phyloP scores from a whole-genome alignment of 2,113 vertebrate species.

The Labeo catla region DNA sequence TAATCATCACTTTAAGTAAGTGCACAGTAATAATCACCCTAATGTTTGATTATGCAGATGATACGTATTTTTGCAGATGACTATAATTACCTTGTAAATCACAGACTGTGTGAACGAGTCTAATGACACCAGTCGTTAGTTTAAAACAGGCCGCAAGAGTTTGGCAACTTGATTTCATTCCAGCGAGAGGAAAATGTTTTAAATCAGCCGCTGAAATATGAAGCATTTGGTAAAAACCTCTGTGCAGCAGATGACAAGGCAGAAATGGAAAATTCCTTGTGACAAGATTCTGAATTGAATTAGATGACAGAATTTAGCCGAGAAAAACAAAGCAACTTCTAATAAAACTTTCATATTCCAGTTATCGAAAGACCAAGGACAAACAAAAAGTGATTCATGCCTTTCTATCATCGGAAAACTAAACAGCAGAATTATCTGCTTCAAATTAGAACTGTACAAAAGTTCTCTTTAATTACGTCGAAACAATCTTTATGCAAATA shows the following conservation, averaged over 20 bases:
- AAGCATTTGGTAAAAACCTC: neutral
- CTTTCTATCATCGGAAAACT: slow-evolving; percentile 50
- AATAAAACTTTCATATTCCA: neutral
- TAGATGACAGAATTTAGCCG: neutral
- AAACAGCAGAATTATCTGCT: slow-evolving; percentile 60
- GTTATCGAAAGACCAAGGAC: neutral
- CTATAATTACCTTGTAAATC: slow-evolving; percentile 9
- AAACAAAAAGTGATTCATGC: slow-evolving; percentile 64
- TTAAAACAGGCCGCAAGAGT: neutral
- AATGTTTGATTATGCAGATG: slow-evolving; percentile 7
- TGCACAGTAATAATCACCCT: slow-evolving; percentile 4
- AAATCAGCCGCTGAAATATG: neutral
- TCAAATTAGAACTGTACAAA: slow-evolving; percentile 23
- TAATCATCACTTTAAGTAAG: neutral
- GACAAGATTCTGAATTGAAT: slow-evolving; percentile 1
- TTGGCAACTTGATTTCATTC: neutral
- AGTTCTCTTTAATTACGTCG: neutral
- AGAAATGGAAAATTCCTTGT: neutral
- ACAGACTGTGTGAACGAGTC: neutral
- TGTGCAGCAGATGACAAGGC: neutral
- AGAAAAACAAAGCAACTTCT: slow-evolving; percentile 20
- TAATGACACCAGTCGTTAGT: neutral
- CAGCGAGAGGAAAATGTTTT: slow-evolving; percentile 1
- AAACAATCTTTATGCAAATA: slow-evolving; percentile 34
- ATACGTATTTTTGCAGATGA: slow-evolving; percentile 7